Base-by-base conservation (phyloP, 2,797 vertebrate species). In the Darevskia nairensis region DNA sequence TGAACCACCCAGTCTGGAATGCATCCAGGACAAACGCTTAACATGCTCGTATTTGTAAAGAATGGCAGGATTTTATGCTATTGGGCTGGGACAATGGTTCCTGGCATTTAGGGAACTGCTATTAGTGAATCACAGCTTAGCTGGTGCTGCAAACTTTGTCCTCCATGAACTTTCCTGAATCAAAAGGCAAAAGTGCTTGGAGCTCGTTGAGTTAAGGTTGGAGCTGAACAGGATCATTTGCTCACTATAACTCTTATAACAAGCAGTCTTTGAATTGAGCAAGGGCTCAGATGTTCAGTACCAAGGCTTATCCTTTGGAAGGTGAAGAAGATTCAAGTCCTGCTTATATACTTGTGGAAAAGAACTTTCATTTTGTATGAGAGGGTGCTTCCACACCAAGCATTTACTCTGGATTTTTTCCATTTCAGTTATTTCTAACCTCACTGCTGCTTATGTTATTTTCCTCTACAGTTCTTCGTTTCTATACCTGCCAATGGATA, bases 1-100 rank as follows among this genome's bases (percentile, higher is more conserved):
- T 19, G 0, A 86, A 86, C 87, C 72, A 59, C 1, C 8, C 2
- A 55, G 85, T 27, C 27, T 68, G 74, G 46, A 85, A 90, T 81
- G 80, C 71, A 50, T 59, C 76, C 71, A 87, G 77, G 13, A 82
- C 74, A 80, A 84, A 69, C 77, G 55, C 19, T 86, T 50, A 79
- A 68, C 41, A 92, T 75, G 39, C 27, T 72, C 19, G 80, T 0
- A 1, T 74, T 81, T 71, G 15, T 41, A 89, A 72, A 85, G 78
- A 85, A 85, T 80, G 75, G 69, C n/a, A 85, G 78, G 78, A 85
- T 85, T 85, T 85, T 77, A 68, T 68, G 59, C 88, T 89, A 66
- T 50, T 68, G 83, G 78, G 44, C 41, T 76, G 82, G 68, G 61
- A 61, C 64, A 82, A 13, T 64, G 86, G 76, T 15, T 86, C 69